Evolutionary conservation across 2,113 vertebrate species (phyloP), one percentile per base, ranked within the genome.

Genomic region (Herpailurus yagouaroundi): DNA sequence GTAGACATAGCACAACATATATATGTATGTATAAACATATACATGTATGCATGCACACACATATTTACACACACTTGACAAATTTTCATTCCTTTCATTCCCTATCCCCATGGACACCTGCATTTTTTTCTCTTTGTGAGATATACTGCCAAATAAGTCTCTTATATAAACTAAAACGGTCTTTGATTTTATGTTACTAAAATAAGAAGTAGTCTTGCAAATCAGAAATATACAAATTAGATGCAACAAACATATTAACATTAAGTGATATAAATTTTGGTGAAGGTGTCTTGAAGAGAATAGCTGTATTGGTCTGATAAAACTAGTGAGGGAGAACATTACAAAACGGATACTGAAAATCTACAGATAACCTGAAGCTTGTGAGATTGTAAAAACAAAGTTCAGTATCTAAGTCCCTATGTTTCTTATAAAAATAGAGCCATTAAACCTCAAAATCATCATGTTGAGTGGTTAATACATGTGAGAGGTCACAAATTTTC

Each of bases 341-440:
- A 77, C 31, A 55, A 45, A 74, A 66, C 50, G 19, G 31, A 27
- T 63, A 36, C 2, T 71, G 57, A 57, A 50, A 14, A 69, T 66
- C 8, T 52, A 85, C 23, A 86, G 21, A 77, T 80, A 92, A 60
- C 1, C 13, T n/a, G 41, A 93, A 6, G 16, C 74, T 50, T 60
- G 29, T 76, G 89, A 93, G 4, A 83, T 27, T 55, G 18, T 84
- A 23, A 73, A 14, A 63, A 88, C 74, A 16, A 63, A 92, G 1
- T 7, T 2, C 16, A 91, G 16, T 41, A 50, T 36, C 5, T 92
- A 63, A 69, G 50, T 98, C 97, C 66, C 91, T 52, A 91, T 85
- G 68, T 96, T 98, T 97, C 96, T 84, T 97, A 23, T 2, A 92
- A 88, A 94, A 88, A 91, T 8, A 81, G 10, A 82, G 4, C 84